phyloP scores from a whole-genome alignment of 1,140 invertebrate genomes.

The Zophobas atratus region DNA sequence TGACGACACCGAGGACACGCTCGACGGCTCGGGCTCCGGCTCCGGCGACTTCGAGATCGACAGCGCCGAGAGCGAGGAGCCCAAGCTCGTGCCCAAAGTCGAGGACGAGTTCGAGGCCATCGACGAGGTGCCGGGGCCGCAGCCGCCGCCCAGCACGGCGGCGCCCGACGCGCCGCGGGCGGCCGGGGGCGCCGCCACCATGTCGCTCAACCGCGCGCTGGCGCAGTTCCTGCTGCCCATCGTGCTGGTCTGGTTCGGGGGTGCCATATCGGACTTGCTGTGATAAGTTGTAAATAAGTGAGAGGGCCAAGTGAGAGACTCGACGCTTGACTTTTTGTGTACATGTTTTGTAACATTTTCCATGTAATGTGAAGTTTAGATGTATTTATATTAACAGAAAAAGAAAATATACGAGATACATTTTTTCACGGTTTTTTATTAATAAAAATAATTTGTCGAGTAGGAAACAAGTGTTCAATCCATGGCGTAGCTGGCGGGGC shows the following conservation, averaged over 20 bases:
- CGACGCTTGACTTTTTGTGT: constrained; percentile 51
- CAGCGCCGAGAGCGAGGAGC: constrained; percentile 63
- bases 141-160: constrained; percentile 50
- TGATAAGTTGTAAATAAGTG: constrained; percentile 70
- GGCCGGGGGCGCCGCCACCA: constrained; percentile 50
- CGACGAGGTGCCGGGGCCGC: constrained; percentile 7
- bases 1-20: constrained; percentile 60
- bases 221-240: constrained; percentile 84
- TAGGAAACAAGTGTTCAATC: constrained; percentile 23
- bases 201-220: constrained; percentile 74
- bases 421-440: constrained; percentile 48
- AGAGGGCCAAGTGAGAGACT: background rate
- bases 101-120: constrained; percentile 15
- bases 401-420: constrained; percentile 39
- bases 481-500: constrained; percentile 69
- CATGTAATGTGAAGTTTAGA: constrained; percentile 43
- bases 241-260: constrained; percentile 87
- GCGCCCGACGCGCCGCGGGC: constrained; percentile 53
- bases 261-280: constrained; percentile 84
- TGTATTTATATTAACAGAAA: constrained; percentile 49
- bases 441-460: constrained; percentile 48
- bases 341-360: constrained; percentile 56
- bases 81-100: constrained; percentile 55
- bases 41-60: constrained; percentile 68
- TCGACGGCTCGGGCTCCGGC: constrained; percentile 64